phyloP scores from a whole-genome alignment of 2,888 invertebrate species.

The Smittia aterrima region DNA sequence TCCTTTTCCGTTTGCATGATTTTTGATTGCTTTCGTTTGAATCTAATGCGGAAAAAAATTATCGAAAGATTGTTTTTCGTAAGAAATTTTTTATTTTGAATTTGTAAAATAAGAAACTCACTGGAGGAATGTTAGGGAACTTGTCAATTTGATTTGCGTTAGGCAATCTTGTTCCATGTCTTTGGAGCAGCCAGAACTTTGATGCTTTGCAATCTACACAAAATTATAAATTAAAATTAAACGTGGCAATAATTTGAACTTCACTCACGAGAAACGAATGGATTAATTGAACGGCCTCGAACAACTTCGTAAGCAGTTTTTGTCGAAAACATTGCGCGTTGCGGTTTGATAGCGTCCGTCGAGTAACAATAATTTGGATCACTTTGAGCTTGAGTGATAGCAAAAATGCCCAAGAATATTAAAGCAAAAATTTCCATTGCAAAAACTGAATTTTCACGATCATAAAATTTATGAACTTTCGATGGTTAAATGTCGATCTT shows the following conservation, averaged over 20 bases:
- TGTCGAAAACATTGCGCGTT: neutral
- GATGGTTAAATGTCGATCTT: too few species aligned
- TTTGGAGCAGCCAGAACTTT: neutral
- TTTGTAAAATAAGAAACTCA: too few species aligned
- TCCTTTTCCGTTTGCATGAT: constrained; percentile 51
- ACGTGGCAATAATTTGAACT: neutral
- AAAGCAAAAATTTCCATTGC: too few species aligned
- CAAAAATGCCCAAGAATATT: neutral
- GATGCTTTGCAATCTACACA: neutral
- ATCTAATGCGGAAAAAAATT: too few species aligned
- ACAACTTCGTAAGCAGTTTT: neutral
- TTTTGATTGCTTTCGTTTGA: too few species aligned
- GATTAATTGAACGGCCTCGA: neutral
- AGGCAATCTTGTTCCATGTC: neutral
- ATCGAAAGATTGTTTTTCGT: too few species aligned
- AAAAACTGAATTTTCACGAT: too few species aligned
- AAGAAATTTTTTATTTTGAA: too few species aligned
- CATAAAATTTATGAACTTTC: neutral
- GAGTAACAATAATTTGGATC: constrained; percentile 4
- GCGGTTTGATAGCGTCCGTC: neutral
- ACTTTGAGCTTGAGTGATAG: neutral
- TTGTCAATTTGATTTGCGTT: neutral
- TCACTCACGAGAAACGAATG: neutral
- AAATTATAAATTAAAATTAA: neutral
- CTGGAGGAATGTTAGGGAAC: neutral